A percentile compares a stretch with the other conserved stretches of the same genome.
These are phyloP conservation scores for Serinus canaria DNA, from an alignment of 2,113 vertebrate genomes.

Conservation along the genomic window DNA sequence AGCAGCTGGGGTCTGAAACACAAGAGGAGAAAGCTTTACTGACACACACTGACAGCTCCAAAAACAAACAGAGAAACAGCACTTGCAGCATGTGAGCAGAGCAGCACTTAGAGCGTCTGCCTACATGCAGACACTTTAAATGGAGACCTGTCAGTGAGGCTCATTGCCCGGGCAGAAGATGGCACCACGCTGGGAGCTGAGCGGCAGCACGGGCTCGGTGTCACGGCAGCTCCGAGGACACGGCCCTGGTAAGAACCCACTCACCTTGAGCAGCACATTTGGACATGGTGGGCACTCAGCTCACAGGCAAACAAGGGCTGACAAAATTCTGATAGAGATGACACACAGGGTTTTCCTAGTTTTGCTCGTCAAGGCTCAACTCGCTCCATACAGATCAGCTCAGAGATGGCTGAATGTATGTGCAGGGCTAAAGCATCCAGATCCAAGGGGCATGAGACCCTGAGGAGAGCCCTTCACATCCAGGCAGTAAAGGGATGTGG, in stretches of 20 bases:
- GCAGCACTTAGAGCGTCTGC: not conserved
- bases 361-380: not conserved
- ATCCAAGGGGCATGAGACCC: not conserved
- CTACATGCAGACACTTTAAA: conserved; percentile 4
- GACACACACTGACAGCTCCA: conserved; percentile 14
- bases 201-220: accelerated
- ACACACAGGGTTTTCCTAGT: not conserved
- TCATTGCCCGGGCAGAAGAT: not conserved
- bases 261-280: not conserved
- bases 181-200: not conserved
- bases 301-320: not conserved
- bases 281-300: not conserved
- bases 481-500: not conserved
- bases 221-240: not conserved
- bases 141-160: conserved; percentile 1
- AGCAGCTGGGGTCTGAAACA: conserved; percentile 87
- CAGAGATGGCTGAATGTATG: not conserved
- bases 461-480: not conserved
- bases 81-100: not conserved
- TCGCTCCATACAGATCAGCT: accelerated
- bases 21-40: conserved; percentile 37
- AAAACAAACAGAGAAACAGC: conserved; percentile 3
- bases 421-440: not conserved
- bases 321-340: not conserved
- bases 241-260: not conserved